A percentile compares a stretch with the other conserved stretches of the same genome.
Evolutionary conservation across 1,140 invertebrate genomes (phyloP).

Genomic region (Camponotus floridanus): DNA sequence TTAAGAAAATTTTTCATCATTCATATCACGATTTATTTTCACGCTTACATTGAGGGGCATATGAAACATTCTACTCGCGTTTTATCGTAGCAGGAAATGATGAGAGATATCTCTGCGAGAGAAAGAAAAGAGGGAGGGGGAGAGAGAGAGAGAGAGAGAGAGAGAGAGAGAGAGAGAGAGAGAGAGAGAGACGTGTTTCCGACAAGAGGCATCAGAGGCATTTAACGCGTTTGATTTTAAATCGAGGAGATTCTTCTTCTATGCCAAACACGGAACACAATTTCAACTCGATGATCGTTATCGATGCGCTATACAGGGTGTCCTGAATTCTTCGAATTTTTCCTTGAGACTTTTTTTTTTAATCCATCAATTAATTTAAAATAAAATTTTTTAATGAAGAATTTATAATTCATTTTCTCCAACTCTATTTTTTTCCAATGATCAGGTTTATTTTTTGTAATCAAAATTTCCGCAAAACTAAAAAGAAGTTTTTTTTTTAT

Average conservation of each 20-base stretch:
- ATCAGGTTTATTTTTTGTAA: not conserved
- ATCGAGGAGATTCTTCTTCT: not conserved
- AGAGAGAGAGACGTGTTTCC: not conserved
- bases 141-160: not conserved
- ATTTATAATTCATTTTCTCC: not conserved
- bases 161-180: no score
- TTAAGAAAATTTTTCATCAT: not conserved
- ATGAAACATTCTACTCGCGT: slow-evolving; percentile 19
- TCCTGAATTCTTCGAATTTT: not conserved
- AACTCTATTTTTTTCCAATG: not conserved
- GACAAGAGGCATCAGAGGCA: not conserved
- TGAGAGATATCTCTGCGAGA: not conserved
- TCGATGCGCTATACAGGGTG: not conserved
- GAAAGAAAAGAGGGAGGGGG: no score
- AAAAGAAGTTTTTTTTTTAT: no score
- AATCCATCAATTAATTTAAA: not conserved
- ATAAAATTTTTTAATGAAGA: not conserved
- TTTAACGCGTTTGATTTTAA: slow-evolving; percentile 34
- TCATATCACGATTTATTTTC: slow-evolving; percentile 9
- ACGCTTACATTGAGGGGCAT: not conserved
- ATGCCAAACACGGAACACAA: not conserved
- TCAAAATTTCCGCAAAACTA: not conserved
- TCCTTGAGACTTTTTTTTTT: not conserved
- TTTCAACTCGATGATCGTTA: slow-evolving; percentile 4
- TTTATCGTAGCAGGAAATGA: slow-evolving; percentile 34